These are phyloP conservation scores for Erpornis zantholeuca DNA, from an alignment of 2,113 vertebrate species.

Conservation along the genomic window DNA sequence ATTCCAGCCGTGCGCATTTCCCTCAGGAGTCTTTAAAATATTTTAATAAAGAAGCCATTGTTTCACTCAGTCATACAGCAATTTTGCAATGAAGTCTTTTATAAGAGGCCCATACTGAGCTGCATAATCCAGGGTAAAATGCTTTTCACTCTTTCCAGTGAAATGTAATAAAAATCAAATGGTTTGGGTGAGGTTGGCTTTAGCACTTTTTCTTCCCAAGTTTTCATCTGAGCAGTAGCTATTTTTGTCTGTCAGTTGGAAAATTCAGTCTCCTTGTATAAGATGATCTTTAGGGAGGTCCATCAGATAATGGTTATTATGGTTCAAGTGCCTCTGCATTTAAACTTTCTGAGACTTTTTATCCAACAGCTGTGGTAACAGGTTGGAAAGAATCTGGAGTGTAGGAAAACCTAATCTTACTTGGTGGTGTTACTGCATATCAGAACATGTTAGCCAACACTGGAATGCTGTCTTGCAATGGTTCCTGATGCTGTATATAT, in stretches of 20 bases:
- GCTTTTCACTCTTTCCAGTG: slow-evolving; percentile 17
- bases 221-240: background rate
- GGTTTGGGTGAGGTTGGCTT: background rate
- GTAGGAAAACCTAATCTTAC: background rate
- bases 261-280: background rate
- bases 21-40: slow-evolving; percentile 30
- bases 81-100: slow-evolving; percentile 31
- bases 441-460: background rate
- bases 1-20: slow-evolving; percentile 16
- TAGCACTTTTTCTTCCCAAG: background rate
- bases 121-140: background rate
- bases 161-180: background rate
- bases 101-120: background rate
- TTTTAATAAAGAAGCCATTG: slow-evolving; percentile 29
- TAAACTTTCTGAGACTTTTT: background rate
- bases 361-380: background rate
- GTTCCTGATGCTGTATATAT: background rate
- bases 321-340: background rate
- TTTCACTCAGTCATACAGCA: slow-evolving; percentile 3
- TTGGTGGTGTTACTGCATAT: background rate
- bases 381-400: background rate
- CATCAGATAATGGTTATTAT: background rate
- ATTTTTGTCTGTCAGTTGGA: background rate
- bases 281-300: background rate
- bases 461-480: background rate